Evolutionary conservation across 2,888 invertebrate genomes (phyloP), one percentile per base, ranked within the genome.

Genomic region (Chromoteleia sp.): DNA sequence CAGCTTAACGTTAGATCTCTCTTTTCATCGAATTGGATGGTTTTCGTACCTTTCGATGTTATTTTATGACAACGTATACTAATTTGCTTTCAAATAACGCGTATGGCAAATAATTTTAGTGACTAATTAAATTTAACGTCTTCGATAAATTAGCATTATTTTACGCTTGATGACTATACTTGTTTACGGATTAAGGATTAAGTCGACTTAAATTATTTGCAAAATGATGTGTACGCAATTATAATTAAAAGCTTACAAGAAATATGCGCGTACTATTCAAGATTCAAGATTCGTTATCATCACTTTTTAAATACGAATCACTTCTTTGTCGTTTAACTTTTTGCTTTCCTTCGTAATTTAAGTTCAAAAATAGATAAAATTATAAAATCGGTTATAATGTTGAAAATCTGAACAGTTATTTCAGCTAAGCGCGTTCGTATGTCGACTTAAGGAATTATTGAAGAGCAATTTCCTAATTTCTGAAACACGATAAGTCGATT

Each of bases 71-170:
- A 43, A 70, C 8, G 48, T 39, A 17, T 50, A 39, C 21, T 58
- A 36, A 70, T 70, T 58, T 48, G 41, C 6, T 43, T 48, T 36
- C 30, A 14, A 70, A 45, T 29, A 56, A 56, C 15, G 54, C 54
- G 56, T 56, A 45, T 19, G 7, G 19, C 68, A 45, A 68, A 45
- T 45, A 52, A 68, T 56, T 68, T 56, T 19, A 6, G 2, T 45
- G 33, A 48, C 45, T 45, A 68, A 68, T 68, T 56, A 56, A 68
- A 68, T 68, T 68, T 68, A 56, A 56, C n/a, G 36, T n/a, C 56
- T 5, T 33, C 21, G 33, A 36, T 56, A 45, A 56, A 68, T 68
- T 33, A 10, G 36, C 21, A 68, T 68, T 56, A 56, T 56, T 30
- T 45, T 29, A 10, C 29, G 25, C 29, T 39, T 19, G 43, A 68